phyloP scores from a whole-genome alignment of 1,140 invertebrate genomes.

The Papilio aristodemus region DNA sequence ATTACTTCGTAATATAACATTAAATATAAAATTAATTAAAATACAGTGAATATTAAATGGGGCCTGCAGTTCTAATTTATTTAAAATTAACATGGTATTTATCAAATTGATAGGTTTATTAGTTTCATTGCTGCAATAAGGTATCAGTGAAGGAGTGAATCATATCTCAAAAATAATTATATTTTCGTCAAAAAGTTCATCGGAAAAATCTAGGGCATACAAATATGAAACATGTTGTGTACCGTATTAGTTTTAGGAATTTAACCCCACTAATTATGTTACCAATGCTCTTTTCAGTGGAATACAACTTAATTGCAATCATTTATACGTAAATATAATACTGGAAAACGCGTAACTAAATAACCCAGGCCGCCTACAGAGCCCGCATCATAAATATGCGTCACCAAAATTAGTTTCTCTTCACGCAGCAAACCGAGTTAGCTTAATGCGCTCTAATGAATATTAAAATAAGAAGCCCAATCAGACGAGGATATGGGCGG shows the following conservation, averaged over 20 bases:
- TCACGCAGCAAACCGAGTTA: slow-evolving; percentile 1
- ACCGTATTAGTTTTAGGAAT: too few species aligned
- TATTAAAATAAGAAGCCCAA: too few species aligned
- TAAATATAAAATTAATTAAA: not conserved
- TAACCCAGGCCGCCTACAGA: not conserved
- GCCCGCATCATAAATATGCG: slow-evolving; percentile 1
- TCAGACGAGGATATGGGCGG: too few species aligned
- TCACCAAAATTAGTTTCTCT: slow-evolving; percentile 1
- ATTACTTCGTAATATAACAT: not conserved
- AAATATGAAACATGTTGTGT: too few species aligned
- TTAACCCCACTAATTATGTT: too few species aligned
- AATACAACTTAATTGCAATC: not conserved
- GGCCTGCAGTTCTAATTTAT: not conserved
- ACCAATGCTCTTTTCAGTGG: not conserved
- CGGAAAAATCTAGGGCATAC: too few species aligned
- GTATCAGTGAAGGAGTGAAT: too few species aligned
- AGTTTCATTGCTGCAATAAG: too few species aligned
- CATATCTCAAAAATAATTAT: too few species aligned
- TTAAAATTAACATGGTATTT: not conserved
- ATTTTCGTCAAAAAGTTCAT: too few species aligned
- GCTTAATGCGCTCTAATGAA: not conserved
- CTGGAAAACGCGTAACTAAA: not conserved
- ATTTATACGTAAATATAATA: not conserved
- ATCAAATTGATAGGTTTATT: not conserved
- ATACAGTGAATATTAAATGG: not conserved